phyloP scores from a whole-genome alignment of 2,113 vertebrate genomes.

The Formicarius rufipectus region DNA sequence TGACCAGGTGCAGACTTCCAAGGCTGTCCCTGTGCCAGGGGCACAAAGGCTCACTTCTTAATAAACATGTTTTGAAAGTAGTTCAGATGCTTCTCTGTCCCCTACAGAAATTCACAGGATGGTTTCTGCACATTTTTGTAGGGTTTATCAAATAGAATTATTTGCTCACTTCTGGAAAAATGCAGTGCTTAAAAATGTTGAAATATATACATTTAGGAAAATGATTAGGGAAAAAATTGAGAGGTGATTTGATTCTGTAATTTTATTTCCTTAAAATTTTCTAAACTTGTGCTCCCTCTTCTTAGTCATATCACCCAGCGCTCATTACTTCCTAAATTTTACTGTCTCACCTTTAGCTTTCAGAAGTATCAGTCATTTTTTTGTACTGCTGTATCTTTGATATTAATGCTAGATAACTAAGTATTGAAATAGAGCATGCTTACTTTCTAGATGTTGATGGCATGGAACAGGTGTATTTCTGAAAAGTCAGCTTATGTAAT shows the following conservation, averaged over 20 bases:
- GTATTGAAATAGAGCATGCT: neutral
- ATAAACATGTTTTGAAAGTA: neutral
- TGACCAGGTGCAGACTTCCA: neutral
- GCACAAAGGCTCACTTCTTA: neutral
- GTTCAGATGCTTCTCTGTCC: neutral
- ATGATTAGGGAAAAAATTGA: neutral
- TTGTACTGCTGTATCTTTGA: neutral
- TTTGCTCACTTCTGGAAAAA: neutral
- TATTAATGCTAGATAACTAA: neutral
- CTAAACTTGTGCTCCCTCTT: neutral
- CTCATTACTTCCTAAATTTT: neutral
- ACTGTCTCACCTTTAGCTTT: neutral
- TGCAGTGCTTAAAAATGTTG: neutral
- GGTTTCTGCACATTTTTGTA: neutral
- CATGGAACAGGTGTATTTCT: neutral
- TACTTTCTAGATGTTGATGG: neutral
- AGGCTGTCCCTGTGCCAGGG: neutral
- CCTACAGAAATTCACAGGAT: neutral
- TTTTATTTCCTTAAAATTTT: neutral
- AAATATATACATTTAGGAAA: neutral
- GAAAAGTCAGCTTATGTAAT: neutral
- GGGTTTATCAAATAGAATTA: neutral
- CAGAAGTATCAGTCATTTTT: neutral
- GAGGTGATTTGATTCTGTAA: neutral
- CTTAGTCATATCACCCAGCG: neutral